Evolutionary conservation across 2,888 invertebrate genomes (phyloP), one percentile per base, ranked within the genome.

Genomic region (Diarsia rubi): DNA sequence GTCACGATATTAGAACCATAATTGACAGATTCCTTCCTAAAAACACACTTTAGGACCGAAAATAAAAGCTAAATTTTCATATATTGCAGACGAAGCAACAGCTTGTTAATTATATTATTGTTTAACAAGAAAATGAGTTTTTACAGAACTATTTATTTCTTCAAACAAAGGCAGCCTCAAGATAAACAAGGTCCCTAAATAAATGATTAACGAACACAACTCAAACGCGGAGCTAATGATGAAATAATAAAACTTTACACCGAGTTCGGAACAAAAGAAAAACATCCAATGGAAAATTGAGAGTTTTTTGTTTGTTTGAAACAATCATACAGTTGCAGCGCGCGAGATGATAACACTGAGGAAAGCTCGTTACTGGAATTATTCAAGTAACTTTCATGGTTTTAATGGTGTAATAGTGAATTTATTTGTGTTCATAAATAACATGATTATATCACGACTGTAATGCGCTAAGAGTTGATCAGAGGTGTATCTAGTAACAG

Each of bases 211-310:
- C 77, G 63, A 81, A 75, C 59, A 64, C 27, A 83, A 74, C 71
- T 83, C 83, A 85, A 79, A 79, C 80, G n/a, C 44, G 16, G 72
- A 86, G 75, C 72, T 83, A 72, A 83, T 79, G 80, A 74, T 75
- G 72, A 79, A 83, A 86, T 86, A 79, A 79, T 86, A 72, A 86
- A 83, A 83, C 83, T 83, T 85, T 49, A 60, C 71, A 37, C 57
- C 59, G 80, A 86, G 75, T 75, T 74, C 12, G 31, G 11, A 49
- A 83, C 83, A 74, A 72, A 79, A 81, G 81, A 81, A 81, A 81
- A 81, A 81, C 84, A 84, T 49, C 60, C 31, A 62, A 49, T 62
- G 64, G 59, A 59, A 59, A 81, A 81, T 71, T 70, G 68, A 16
- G 47, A 69, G 81, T 63, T 84, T 83, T 81, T 81, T 81, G 81